Evolutionary conservation across 64 coral and sea anemone species (phyloP).

Genomic region (Orbicella faveolata): DNA sequence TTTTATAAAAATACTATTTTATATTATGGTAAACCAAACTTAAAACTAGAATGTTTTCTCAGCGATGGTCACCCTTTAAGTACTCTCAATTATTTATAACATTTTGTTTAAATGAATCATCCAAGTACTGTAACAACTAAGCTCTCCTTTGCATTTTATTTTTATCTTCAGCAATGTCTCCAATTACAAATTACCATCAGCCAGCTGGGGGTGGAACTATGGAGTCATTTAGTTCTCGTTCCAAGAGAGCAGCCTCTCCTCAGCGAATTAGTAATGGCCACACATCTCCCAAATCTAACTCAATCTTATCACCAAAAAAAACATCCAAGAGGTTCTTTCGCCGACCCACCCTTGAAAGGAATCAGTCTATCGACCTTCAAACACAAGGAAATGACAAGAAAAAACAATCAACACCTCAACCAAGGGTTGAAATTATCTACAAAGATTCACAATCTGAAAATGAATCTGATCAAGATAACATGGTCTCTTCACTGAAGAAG

Average conservation of each 20-base stretch:
- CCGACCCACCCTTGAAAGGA: conserved; percentile 23
- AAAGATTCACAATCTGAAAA: conserved; percentile 21
- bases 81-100: no score
- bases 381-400: conserved; percentile 23
- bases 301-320: conserved; percentile 36
- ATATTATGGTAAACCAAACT: no score
- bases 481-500: conserved; percentile 10
- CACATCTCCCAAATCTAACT: conserved; percentile 13
- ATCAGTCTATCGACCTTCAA: not conserved
- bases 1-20: no score
- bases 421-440: conserved; percentile 44
- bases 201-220: not conserved
- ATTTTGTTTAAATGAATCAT: no score
- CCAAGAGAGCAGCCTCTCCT: conserved; percentile 13
- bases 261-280: conserved; percentile 18
- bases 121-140: no score
- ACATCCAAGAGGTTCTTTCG: conserved; percentile 41
- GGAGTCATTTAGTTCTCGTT: conserved; percentile 2
- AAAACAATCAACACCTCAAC: conserved; percentile 10
- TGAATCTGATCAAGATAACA: conserved; percentile 14
- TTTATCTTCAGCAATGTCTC: conserved; percentile 8
- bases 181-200: conserved; percentile 17
- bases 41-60: no score
- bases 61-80: no score
- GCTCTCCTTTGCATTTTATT: not conserved